Evolutionary conservation across 2,888 invertebrate species (phyloP).

Genomic region (Sclerodermus sp.): DNA sequence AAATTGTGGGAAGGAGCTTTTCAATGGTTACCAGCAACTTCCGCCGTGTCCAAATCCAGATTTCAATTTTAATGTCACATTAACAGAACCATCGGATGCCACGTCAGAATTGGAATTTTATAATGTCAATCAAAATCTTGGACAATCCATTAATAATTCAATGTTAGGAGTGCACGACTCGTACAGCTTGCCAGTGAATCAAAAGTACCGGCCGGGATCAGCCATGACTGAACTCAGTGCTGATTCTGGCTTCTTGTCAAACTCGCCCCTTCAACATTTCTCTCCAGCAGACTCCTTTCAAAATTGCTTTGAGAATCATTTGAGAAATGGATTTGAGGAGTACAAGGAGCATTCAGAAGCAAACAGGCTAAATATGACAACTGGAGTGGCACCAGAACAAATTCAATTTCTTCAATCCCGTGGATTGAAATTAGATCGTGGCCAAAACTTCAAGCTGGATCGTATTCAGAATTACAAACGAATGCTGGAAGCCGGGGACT

Average conservation of each 20-base stretch:
- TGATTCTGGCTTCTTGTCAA: constrained; percentile 49
- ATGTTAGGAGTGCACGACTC: constrained; percentile 44
- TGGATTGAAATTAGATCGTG: background rate
- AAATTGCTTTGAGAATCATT: constrained; percentile 41
- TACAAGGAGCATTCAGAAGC: constrained; percentile 45
- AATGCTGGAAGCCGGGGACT: constrained; percentile 40
- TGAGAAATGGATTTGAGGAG: constrained; percentile 42
- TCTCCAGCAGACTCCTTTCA: constrained; percentile 49
- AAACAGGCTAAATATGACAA: constrained; percentile 32
- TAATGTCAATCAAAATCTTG: constrained; percentile 28
- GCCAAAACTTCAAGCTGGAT: constrained; percentile 39
- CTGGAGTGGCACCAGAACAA: constrained; percentile 38
- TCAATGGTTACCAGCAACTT: constrained; percentile 44
- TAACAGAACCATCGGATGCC: constrained; percentile 34
- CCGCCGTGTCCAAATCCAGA: constrained; percentile 37
- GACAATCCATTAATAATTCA: constrained; percentile 36
- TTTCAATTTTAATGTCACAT: constrained; percentile 46
- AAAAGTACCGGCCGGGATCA: constrained; percentile 44
- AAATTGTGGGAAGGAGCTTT: constrained; percentile 41
- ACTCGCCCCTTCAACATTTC: constrained; percentile 50
- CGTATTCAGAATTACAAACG: constrained; percentile 7
- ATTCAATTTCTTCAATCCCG: constrained; percentile 31
- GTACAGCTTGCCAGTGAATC: constrained; percentile 32
- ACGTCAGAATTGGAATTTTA: constrained; percentile 36
- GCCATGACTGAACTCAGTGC: constrained; percentile 49